These are phyloP conservation scores for Heteropelma amictum DNA, from an alignment of 2,888 invertebrate species.

Conservation along the genomic window DNA sequence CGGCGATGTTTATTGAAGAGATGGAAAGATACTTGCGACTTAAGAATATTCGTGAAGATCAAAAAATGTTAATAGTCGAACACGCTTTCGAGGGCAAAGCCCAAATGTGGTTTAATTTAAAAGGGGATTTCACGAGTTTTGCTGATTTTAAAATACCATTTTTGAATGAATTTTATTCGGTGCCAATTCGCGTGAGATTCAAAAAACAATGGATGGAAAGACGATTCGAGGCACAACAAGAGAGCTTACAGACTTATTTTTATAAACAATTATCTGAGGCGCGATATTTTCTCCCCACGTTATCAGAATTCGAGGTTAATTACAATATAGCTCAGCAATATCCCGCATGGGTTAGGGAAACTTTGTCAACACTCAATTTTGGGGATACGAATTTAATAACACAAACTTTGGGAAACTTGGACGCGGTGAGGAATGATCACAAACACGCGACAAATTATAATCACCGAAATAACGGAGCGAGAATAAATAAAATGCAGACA, in stretches of 20 bases:
- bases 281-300: not conserved
- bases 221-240: not conserved
- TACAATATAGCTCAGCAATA: conserved; percentile 12
- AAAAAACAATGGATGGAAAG: not conserved
- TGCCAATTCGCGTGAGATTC: not conserved
- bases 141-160: not conserved
- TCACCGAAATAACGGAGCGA: too few relatives aligned
- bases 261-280: not conserved
- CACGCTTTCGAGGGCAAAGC: conserved; percentile 9
- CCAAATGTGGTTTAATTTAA: not conserved
- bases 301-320: conserved; percentile 16
- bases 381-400: not conserved
- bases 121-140: not conserved
- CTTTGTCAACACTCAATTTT: not conserved
- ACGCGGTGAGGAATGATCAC: not conserved
- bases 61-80: conserved; percentile 1
- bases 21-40: not conserved
- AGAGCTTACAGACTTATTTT: not conserved
- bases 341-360: not conserved
- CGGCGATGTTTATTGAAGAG: conserved; percentile 8
- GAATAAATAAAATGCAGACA: too few relatives aligned
- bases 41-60: not conserved
- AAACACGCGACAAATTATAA: too few relatives aligned
- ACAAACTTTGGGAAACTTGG: conserved; percentile 19
- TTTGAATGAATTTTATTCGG: not conserved